Evolutionary conservation across 2,113 vertebrate species (phyloP), one percentile per base, ranked within the genome.

Genomic region (Pogonocichla stellata): DNA sequence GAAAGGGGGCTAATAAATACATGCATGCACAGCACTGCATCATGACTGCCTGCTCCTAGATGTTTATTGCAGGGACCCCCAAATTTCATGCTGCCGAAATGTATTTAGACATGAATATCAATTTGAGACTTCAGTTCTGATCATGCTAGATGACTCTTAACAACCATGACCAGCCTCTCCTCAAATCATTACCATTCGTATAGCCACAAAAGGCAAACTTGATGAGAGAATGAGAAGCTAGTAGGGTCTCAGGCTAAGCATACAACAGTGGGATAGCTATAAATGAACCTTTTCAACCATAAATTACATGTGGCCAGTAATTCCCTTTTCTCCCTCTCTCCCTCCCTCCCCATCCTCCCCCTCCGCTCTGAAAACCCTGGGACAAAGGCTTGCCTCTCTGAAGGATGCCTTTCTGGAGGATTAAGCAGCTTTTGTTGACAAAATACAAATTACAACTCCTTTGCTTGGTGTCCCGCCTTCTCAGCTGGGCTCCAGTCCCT

Each of bases 341-440:
- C 85, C 74, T 94, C 71, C 86, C 73, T 92, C 82, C 60, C 86
- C 56, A 92, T 90, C 93, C 95, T 95, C 82, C 94, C 71, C 70
- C 73, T 96, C 90, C 84, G 82, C 86, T 95, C 92, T 96, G 90
- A 97, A 97, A 97, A 97, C 92, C 94, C 87, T 67, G 87, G 96
- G 94, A 98, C 98, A 98, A 98, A 98, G 95, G 86, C 75, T 87
- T 71, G 93, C 96, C 92, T 97, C 95, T 97, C 96, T 96, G 96
- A 96, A 97, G 97, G 97, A 98, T 96, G 97, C 96, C 97, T 97
- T 97, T 98, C 97, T 97, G 96, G 92, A 97, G 98, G 98, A 98
- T 98, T 98, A 98, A 97, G 95, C 98, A 95, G 96, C 96, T 96
- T 98, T 98, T 98, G 98, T 98, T 98, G 98, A 98, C 98, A 98